Percentiles rank a stretch among this genome's conserved stretches.
Evolutionary conservation across 2,888 invertebrate species (phyloP).

Genomic region (Panopea generosa): DNA sequence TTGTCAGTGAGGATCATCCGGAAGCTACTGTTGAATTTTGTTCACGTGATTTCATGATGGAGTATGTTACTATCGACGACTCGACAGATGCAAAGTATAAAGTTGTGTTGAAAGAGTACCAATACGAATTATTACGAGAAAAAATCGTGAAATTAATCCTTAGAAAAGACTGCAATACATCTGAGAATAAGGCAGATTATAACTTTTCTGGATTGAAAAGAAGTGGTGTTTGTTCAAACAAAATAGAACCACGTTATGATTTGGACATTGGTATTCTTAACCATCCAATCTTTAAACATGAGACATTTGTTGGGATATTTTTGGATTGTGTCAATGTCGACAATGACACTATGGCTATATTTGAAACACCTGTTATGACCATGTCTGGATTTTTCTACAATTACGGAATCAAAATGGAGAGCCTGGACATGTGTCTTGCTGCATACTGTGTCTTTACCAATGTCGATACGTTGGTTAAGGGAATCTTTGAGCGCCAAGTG

Average conservation of each 20-base stretch:
- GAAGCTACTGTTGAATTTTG: slow-evolving; percentile 5
- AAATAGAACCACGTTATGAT: not conserved
- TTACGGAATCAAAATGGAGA: slow-evolving; percentile 26
- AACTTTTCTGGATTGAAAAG: not conserved
- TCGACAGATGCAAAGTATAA: not conserved
- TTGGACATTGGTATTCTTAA: slow-evolving; percentile 26
- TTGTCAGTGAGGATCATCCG: slow-evolving; percentile 16
- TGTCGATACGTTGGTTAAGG: slow-evolving; percentile 5
- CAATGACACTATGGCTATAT: not conserved
- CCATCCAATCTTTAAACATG: slow-evolving; percentile 16
- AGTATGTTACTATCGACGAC: slow-evolving; percentile 1
- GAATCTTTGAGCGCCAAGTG: not conserved
- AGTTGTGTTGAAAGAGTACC: not conserved
- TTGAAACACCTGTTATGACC: slow-evolving; percentile 14
- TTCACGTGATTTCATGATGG: slow-evolving; percentile 5
- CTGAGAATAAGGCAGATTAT: not conserved
- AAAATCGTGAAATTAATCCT: slow-evolving; percentile 7
- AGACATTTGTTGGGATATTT: slow-evolving; percentile 15
- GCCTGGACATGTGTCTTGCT: slow-evolving; percentile 18
- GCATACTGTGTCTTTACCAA: slow-evolving; percentile 20
- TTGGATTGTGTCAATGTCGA: slow-evolving; percentile 2
- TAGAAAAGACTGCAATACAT: slow-evolving; percentile 6
- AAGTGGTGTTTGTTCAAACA: not conserved
- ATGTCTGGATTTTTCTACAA: slow-evolving; percentile 27
- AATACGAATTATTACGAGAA: not conserved